Evolutionary conservation across 2,888 invertebrate genomes (phyloP).

Genomic region (Sarcophaga rosellei): DNA sequence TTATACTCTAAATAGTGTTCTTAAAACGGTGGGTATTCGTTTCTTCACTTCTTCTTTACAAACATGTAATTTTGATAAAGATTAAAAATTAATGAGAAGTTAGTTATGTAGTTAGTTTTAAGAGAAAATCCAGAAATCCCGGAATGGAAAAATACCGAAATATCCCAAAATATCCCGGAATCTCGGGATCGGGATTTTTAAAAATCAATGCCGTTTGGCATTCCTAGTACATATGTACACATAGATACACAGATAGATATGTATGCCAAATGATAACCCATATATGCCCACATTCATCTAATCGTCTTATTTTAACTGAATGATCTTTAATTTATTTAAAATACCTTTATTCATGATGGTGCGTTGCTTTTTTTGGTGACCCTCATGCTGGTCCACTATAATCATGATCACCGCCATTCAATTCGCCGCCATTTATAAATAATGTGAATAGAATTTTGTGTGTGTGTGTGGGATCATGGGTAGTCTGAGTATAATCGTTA

Average conservation of each 20-base stretch:
- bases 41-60: too few species aligned
- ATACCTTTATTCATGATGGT: slow-evolving; percentile 67
- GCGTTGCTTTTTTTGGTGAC: slow-evolving; percentile 13
- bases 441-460: not conserved
- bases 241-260: not conserved
- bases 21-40: too few species aligned
- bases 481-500: slow-evolving; percentile 17
- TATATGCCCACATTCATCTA: not conserved
- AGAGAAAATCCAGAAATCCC: too few species aligned
- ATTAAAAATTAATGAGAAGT: too few species aligned
- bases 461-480: not conserved
- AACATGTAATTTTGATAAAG: too few species aligned
- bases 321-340: slow-evolving; percentile 79
- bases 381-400: slow-evolving; percentile 53
- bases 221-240: too few species aligned
- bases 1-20: too few species aligned
- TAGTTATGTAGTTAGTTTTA: too few species aligned
- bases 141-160: too few species aligned
- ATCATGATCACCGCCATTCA: slow-evolving; percentile 11
- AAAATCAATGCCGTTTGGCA: too few species aligned
- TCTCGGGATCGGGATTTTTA: too few species aligned
- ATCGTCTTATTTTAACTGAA: slow-evolving; percentile 63
- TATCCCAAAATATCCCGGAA: too few species aligned
- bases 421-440: slow-evolving; percentile 7
- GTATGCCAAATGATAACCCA: not conserved